These are phyloP conservation scores for Carcina quercana DNA, from an alignment of 2,888 invertebrate species.

Conservation along the genomic window DNA sequence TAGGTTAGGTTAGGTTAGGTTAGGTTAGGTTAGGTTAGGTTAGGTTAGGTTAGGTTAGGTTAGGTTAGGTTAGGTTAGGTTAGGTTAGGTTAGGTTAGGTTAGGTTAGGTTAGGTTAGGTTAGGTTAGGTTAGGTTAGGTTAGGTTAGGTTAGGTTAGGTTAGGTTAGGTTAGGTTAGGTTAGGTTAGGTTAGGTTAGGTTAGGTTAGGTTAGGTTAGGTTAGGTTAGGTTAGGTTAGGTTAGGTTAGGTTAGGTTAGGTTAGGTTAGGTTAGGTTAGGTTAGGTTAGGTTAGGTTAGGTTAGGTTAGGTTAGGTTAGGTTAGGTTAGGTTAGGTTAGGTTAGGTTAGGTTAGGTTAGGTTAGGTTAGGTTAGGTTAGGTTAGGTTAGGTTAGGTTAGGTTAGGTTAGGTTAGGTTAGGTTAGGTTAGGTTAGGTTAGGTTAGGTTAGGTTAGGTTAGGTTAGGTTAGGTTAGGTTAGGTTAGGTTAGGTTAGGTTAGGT, in stretches of 20 bases:
- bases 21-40: slow-evolving; percentile 8
- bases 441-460: slow-evolving; percentile 8
- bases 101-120: slow-evolving; percentile 8
- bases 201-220: slow-evolving; percentile 12
- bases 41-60: slow-evolving; percentile 8
- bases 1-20: slow-evolving; percentile 8
- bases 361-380: slow-evolving; percentile 8
- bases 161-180: slow-evolving; percentile 14
- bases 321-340: slow-evolving; percentile 8
- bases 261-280: slow-evolving; percentile 8
- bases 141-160: slow-evolving; percentile 8
- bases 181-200: slow-evolving; percentile 8
- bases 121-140: slow-evolving; percentile 8
- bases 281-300: slow-evolving; percentile 8
- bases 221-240: slow-evolving; percentile 11
- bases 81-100: slow-evolving; percentile 8
- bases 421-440: slow-evolving; percentile 8
- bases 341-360: slow-evolving; percentile 8
- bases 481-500: slow-evolving; percentile 8
- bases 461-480: slow-evolving; percentile 8
- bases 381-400: slow-evolving; percentile 8
- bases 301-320: slow-evolving; percentile 8
- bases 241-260: slow-evolving; percentile 8
- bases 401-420: slow-evolving; percentile 8
- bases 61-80: slow-evolving; percentile 8